Evolutionary conservation across 2,113 vertebrate genomes (phyloP), one percentile per base, ranked within the genome.

Genomic region (Marmota flaviventris): DNA sequence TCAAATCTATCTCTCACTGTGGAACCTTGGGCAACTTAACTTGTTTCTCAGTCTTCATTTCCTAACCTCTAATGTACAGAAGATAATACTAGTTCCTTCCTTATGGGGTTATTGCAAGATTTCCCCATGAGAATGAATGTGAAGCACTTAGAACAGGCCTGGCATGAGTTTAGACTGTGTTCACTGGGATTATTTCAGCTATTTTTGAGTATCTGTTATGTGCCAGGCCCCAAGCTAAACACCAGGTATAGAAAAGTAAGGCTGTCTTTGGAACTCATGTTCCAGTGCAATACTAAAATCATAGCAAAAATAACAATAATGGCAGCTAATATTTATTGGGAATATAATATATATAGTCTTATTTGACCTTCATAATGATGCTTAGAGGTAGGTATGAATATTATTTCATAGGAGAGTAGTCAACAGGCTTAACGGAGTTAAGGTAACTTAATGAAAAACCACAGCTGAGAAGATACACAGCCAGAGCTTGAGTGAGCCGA

Each of bases 361-460:
- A 83, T 78, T 58, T 83, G 88, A 85, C 83, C 39, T 70, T 88
- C 72, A 75, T 48, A 92, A 42, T 78, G 88, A 88, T 34, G 24
- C 58, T 83, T 65, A 85, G 69, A 88, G 53, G 61, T 89, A 53
- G 18, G 25, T 58, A 34, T 89, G 87, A 65, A 25, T 92, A 90
- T 81, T 56, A 70, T 75, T 69, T 93, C 42, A 45, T 20, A 83
- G 22, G 27, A 58, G 48, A 86, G 17, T 39, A 70, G 69, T 85
- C 45, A 24, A 78, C 1, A 63, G n/a, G 29, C 84, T 93, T 69
- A 56, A 85, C 67, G 56, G 76, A 0, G 10, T 92, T 81, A 37
- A 51, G 73, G 24, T 32, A 73, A 29, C 37, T 51, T 72, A 25
- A 16, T 61, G n/a, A 14, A 13, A 83, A 37, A 53, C 34, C 63